Base-by-base conservation (phyloP, 2,113 vertebrate genomes). In the Dunckerocampus dactyliophorus region DNA sequence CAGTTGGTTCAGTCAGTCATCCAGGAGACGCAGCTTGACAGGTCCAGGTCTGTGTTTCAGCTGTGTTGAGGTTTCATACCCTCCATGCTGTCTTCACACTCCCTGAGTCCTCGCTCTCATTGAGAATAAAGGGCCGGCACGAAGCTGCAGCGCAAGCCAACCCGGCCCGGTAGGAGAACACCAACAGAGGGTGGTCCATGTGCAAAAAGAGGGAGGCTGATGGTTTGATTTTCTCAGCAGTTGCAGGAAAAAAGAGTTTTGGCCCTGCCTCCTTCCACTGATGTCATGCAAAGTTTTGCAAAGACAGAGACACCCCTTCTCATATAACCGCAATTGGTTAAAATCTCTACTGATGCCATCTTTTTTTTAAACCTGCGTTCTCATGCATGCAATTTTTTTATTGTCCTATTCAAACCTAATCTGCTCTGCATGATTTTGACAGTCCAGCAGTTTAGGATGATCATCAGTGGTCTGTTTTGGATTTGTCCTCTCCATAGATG, bases 251-350 rank as follows among this genome's bases (percentile, higher is more conserved):
- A 65, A 15, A 49, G 62, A 65, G 47, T 53, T 71, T 28, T 64
- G 62, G 80, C 74, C 73, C 85, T 83, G 74, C 87, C 83, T 72
- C 70, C 76, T 48, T 75, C 34, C 73, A 65, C 73, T 83, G 78
- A 74, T 85, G 81, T 80, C 58, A 73, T 51, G 52, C 63, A 19
- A 59, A 53, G 65, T 74, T 77, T 65, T 19, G 47, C 17, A 57
- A 64, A 17, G 57, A 74, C 55, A 50, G 17, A 51, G 52, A 68
- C 24, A 48, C 76, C 68, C 62, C 79, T 74, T 50, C 72, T 65
- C 20, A 70, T 62, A 58, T 71, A 60, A 63, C 67, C 28, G 53
- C 54, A 67, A 53, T 55, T 48, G 4, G 55, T 66, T 70, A 77
- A 65, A 42, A n/a, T n/a, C n/a, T 28, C 5, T 28, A 28, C 20